phyloP scores from a whole-genome alignment of 2,888 invertebrate species.

The Nomada ruficornis region DNA sequence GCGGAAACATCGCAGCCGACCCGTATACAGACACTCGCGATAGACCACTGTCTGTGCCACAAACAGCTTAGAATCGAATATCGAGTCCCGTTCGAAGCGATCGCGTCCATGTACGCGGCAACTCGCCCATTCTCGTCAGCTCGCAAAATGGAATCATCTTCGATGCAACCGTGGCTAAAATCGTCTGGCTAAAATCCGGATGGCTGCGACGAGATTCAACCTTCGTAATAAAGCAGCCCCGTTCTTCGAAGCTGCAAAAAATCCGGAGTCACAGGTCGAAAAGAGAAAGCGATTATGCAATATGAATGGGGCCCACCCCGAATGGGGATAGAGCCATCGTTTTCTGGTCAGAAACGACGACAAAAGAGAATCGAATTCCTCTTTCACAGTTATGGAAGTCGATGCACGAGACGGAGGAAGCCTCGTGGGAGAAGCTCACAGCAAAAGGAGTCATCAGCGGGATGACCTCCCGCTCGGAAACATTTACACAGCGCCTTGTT shows the following conservation, averaged over 20 bases:
- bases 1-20: conserved; percentile 28
- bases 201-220: too few relatives aligned
- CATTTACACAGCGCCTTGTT: conserved; percentile 69
- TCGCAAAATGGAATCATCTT: conserved; percentile 11
- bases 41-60: conserved; percentile 51
- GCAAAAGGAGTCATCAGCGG: conserved; percentile 68
- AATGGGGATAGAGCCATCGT: conserved; percentile 53
- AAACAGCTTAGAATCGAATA: conserved; percentile 53
- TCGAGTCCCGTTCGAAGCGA: conserved; percentile 1
- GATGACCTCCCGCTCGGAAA: conserved; percentile 62
- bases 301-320: background rate
- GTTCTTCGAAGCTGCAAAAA: background rate
- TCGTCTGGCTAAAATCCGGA: background rate
- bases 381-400: background rate
- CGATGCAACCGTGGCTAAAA: background rate
- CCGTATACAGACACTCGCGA: conserved; percentile 52
- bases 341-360: conserved; percentile 39
- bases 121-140: background rate
- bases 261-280: background rate
- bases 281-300: conserved; percentile 34
- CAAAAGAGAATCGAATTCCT: conserved; percentile 63
- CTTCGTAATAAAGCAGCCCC: background rate
- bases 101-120: background rate
- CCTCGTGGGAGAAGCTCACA: conserved; percentile 52
- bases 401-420: background rate